Percentiles rank a stretch among this genome's conserved stretches.
These are phyloP conservation scores for Equus quagga DNA, from an alignment of 2,113 vertebrate genomes.

Conservation along the genomic window DNA sequence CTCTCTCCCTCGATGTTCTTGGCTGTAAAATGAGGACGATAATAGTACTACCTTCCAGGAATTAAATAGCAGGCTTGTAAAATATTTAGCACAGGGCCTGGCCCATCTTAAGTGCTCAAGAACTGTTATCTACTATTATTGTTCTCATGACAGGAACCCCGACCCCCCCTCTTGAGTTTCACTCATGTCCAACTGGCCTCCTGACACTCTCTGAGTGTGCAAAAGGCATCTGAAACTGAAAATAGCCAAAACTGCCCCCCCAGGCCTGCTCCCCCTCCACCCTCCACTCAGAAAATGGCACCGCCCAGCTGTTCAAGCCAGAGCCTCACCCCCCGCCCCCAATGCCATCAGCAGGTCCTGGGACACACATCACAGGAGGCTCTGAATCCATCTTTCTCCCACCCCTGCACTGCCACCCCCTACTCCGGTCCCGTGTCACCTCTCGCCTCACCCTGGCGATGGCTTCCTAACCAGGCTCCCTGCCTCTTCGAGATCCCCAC, in stretches of 20 bases:
- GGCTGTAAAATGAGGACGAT: not conserved
- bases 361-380: not conserved
- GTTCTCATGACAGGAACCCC: not conserved
- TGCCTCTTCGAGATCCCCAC: no score
- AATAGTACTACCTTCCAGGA: not conserved
- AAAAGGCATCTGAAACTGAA: not conserved
- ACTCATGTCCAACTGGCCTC: not conserved
- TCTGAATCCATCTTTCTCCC: not conserved
- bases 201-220: not conserved
- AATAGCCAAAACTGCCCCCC: not conserved
- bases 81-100: not conserved
- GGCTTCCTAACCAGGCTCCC: not conserved
- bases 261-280: not conserved
- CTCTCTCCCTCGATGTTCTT: not conserved
- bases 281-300: not conserved
- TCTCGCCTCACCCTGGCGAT: not conserved
- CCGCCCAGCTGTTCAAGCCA: not conserved
- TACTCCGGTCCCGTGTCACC: not conserved
- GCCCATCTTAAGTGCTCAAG: not conserved
- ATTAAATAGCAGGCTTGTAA: not conserved
- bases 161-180: not conserved
- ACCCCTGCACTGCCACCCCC: not conserved
- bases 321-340: rapidly evolving
- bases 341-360: not conserved
- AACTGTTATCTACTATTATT: not conserved